These are phyloP conservation scores for Drosophila tropicalis DNA, from an alignment of 1,140 invertebrate species.

Conservation along the genomic window DNA sequence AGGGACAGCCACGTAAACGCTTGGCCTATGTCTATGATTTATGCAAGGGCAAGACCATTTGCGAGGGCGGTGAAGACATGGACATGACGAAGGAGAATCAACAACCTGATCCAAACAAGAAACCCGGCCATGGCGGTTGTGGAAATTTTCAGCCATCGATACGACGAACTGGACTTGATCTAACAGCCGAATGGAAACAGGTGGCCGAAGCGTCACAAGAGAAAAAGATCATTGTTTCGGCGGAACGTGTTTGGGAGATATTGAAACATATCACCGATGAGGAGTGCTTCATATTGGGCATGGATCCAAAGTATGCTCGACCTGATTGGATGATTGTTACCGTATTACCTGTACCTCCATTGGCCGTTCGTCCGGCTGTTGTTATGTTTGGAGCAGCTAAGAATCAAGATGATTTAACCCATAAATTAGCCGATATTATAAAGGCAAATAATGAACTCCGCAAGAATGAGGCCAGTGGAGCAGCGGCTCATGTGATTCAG, in stretches of 20 bases:
- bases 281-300: slow-evolving; percentile 97
- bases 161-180: slow-evolving; percentile 93
- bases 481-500: slow-evolving; percentile 97
- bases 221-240: slow-evolving; percentile 95
- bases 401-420: slow-evolving; percentile 99
- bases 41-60: slow-evolving; percentile 99
- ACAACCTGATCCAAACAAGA: slow-evolving; percentile 85
- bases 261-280: slow-evolving; percentile 99
- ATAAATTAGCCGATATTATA: slow-evolving; percentile 99
- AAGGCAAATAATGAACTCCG: slow-evolving; percentile 99
- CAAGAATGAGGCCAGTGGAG: slow-evolving; percentile 97
- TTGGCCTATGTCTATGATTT: slow-evolving; percentile 98
- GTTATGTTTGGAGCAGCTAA: slow-evolving; percentile 99
- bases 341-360: slow-evolving; percentile 97
- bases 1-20: slow-evolving; percentile 97
- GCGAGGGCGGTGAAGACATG: slow-evolving; percentile 99
- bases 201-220: slow-evolving; percentile 99
- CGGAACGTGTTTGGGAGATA: slow-evolving; percentile 98
- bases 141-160: slow-evolving; percentile 98
- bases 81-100: slow-evolving; percentile 91
- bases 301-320: slow-evolving; percentile 97
- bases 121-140: slow-evolving; percentile 96
- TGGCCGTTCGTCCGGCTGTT: slow-evolving; percentile 97
- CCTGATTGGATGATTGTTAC: slow-evolving; percentile 99
- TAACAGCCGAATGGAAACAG: slow-evolving; percentile 99